Conservation (phyloP, 1,140 invertebrate genomes). For the Ceratina japonica region DNA sequence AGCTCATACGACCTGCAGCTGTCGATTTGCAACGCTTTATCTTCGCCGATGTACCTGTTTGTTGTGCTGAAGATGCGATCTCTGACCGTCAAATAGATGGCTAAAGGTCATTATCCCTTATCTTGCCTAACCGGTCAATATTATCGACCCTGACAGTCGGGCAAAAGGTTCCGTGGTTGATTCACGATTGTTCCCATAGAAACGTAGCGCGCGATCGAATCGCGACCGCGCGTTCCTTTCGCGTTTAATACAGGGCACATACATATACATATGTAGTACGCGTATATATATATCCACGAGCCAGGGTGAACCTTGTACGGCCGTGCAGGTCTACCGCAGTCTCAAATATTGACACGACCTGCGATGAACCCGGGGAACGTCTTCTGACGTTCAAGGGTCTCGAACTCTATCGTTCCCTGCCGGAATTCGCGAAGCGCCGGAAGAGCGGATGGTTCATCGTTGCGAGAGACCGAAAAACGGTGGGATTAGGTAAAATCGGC, state of each 20-base stretch:
- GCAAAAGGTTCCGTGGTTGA: conserved; percentile 54
- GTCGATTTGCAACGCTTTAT: not conserved
- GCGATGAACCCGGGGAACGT: conserved; percentile 44
- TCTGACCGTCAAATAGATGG: conserved; percentile 66
- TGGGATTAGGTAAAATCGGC: conserved; percentile 45
- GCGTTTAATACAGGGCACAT: conserved; percentile 19
- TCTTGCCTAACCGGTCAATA: conserved; percentile 59
- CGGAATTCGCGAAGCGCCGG: conserved; percentile 15
- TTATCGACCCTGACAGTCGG: conserved; percentile 67
- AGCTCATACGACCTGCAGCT: no score
- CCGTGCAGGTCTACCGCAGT: conserved; percentile 50
- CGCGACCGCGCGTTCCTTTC: conserved; percentile 36
- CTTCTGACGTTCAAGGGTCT: conserved; percentile 11
- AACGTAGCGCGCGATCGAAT: conserved; percentile 68
- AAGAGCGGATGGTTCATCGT: conserved; percentile 16
- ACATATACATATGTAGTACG: conserved; percentile 11
- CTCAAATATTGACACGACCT: conserved; percentile 65
- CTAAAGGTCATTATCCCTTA: conserved; percentile 72
- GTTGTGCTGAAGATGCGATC: conserved; percentile 30
- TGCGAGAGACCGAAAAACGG: not conserved
- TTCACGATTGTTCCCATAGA: conserved; percentile 72
- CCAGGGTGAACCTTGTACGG: conserved; percentile 37
- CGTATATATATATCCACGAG: conserved; percentile 31
- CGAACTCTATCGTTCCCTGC: conserved; percentile 8
- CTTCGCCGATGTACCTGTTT: not conserved